Evolutionary conservation across 2,888 invertebrate species (phyloP).

Genomic region (Aromia moschata): DNA sequence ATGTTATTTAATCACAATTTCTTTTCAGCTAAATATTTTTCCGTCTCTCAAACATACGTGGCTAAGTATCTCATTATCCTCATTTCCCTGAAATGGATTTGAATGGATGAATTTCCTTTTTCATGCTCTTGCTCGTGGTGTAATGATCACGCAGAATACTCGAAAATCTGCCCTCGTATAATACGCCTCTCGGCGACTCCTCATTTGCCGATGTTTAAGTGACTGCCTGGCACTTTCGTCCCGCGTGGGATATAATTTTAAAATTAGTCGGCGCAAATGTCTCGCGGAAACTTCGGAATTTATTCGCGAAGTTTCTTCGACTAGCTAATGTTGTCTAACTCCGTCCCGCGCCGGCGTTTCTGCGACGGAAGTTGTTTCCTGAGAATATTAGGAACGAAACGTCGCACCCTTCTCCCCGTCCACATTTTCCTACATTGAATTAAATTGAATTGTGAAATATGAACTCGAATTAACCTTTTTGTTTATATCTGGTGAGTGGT

Average conservation of each 20-base stretch:
- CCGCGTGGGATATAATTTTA: slow-evolving; percentile 10
- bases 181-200: neutral
- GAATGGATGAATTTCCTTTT: too few relatives aligned
- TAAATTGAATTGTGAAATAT: neutral
- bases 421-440: neutral
- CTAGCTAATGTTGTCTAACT: slow-evolving; percentile 22
- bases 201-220: slow-evolving; percentile 17
- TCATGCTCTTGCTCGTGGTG: too few relatives aligned
- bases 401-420: neutral
- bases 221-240: slow-evolving; percentile 3
- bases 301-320: slow-evolving; percentile 25
- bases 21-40: too few relatives aligned
- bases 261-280: slow-evolving; percentile 16
- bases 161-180: too few relatives aligned
- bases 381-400: neutral
- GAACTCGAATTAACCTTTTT: neutral
- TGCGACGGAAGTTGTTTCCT: neutral
- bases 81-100: too few relatives aligned
- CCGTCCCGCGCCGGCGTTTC: slow-evolving; percentile 1
- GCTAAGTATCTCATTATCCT: too few relatives aligned
- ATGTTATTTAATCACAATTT: too few relatives aligned
- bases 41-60: too few relatives aligned
- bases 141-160: too few relatives aligned
- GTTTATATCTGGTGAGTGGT: neutral
- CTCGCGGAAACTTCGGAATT: slow-evolving; percentile 11